These are phyloP conservation scores for Cirrhinus molitorella DNA, from an alignment of 2,797 vertebrate genomes.

Conservation along the genomic window DNA sequence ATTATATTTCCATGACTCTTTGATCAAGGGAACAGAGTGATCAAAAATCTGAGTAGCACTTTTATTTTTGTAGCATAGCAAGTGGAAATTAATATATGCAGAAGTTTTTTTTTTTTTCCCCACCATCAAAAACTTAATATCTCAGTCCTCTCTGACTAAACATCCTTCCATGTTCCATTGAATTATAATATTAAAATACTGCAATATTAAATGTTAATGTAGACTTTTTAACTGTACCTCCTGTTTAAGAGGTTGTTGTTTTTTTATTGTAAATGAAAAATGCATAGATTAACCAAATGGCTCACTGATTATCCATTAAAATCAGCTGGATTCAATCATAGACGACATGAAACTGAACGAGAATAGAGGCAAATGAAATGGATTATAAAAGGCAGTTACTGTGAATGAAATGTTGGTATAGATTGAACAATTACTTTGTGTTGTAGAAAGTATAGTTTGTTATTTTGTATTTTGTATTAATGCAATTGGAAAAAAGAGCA, in stretches of 20 bases:
- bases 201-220: background rate
- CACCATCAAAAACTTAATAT: background rate
- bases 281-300: background rate
- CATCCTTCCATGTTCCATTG: background rate
- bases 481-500: background rate
- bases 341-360: background rate
- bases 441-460: background rate
- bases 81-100: background rate
- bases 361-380: background rate
- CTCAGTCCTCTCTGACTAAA: background rate
- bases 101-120: background rate
- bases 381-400: background rate
- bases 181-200: background rate
- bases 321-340: too few relatives aligned
- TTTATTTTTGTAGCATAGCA: constrained; percentile 2
- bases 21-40: constrained; percentile 44
- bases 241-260: too few relatives aligned
- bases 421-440: background rate
- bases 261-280: background rate
- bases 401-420: background rate
- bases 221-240: background rate
- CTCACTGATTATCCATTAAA: background rate
- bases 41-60: constrained; percentile 25
- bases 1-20: constrained; percentile 17
- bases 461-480: background rate